Percentiles rank a stretch among this genome's conserved stretches.
phyloP scores from a whole-genome alignment of 37 sponge, comb jelly and placozoan species.

The Oscarella lobularis region DNA sequence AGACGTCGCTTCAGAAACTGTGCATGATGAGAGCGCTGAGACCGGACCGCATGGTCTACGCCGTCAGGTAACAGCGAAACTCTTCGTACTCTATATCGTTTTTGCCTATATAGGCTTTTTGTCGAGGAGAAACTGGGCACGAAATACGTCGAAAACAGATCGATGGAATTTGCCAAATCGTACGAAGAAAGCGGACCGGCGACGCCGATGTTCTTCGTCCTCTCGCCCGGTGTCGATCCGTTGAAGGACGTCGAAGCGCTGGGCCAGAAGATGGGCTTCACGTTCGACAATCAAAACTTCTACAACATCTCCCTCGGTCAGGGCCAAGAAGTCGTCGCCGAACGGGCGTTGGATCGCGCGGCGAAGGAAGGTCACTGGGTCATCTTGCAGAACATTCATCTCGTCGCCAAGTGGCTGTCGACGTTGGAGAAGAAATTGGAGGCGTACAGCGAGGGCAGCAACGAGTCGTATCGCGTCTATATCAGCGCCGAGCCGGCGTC shows the following conservation, averaged over 20 bases:
- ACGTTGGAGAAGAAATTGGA: slow-evolving; percentile 75
- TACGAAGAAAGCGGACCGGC: slow-evolving; percentile 75
- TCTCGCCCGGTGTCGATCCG: slow-evolving; percentile 98
- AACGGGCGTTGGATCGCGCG: slow-evolving; percentile 62
- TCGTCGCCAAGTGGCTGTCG: slow-evolving; percentile 87
- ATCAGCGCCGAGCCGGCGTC: slow-evolving; percentile 79
- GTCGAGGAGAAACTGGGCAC: slow-evolving; percentile 84
- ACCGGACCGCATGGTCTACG: slow-evolving; percentile 98
- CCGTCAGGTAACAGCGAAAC: slow-evolving; percentile 67
- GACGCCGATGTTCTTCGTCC: slow-evolving; percentile 85
- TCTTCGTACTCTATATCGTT: not conserved
- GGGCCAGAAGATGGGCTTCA: slow-evolving; percentile 73
- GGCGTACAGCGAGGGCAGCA: slow-evolving; percentile 64
- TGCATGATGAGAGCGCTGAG: slow-evolving; percentile 98
- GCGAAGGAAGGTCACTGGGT: slow-evolving; percentile 84
- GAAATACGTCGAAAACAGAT: slow-evolving; percentile 90
- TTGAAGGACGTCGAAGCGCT: slow-evolving; percentile 76
- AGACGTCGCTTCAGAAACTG: slow-evolving; percentile 86
- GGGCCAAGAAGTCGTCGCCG: slow-evolving; percentile 96
- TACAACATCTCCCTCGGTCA: slow-evolving; percentile 94
- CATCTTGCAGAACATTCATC: slow-evolving; percentile 93
- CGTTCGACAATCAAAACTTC: slow-evolving; percentile 69
- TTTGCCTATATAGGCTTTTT: not conserved
- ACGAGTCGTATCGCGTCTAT: slow-evolving; percentile 80
- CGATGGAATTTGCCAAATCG: slow-evolving; percentile 74